Percentiles rank a stretch among this genome's conserved stretches.
Conservation (phyloP, 2,113 vertebrate genomes). For the Anolis sagrei region DNA sequence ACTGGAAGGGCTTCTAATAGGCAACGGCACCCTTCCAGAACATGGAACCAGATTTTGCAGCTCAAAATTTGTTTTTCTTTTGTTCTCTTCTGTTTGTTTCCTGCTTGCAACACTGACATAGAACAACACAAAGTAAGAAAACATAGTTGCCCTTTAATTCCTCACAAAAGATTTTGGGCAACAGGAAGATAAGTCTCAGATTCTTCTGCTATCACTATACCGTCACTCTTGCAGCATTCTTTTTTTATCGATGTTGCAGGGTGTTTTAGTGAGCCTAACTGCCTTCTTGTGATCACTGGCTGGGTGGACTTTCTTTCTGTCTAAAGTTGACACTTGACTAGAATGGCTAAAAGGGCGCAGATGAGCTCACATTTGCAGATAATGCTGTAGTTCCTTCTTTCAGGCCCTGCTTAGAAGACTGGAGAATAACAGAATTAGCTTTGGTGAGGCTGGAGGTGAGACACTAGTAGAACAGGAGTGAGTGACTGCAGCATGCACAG, state of each 20-base stretch:
- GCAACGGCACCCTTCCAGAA: slow-evolving; percentile 6
- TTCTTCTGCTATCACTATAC: not conserved
- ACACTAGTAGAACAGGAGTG: not conserved
- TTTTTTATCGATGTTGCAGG: not conserved
- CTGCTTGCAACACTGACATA: not conserved
- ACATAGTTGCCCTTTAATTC: not conserved
- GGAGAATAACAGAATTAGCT: not conserved
- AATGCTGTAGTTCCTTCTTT: not conserved
- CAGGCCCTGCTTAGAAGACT: not conserved
- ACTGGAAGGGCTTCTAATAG: slow-evolving; percentile 7
- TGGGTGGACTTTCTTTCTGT: not conserved
- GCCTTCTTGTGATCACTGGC: not conserved
- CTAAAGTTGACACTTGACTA: not conserved
- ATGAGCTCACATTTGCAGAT: not conserved
- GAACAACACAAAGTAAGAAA: not conserved
- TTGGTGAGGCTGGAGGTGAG: not conserved
- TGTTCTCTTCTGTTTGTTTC: not conserved
- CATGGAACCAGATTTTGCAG: not conserved
- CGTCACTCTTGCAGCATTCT: not conserved
- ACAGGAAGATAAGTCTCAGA: not conserved
- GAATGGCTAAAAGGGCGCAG: not conserved
- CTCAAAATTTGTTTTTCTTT: not conserved
- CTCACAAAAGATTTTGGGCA: not conserved
- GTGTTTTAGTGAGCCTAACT: not conserved
- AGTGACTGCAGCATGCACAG: no score